Evolutionary conservation across 2,113 vertebrate species (phyloP).

Genomic region (Verasper variegatus): DNA sequence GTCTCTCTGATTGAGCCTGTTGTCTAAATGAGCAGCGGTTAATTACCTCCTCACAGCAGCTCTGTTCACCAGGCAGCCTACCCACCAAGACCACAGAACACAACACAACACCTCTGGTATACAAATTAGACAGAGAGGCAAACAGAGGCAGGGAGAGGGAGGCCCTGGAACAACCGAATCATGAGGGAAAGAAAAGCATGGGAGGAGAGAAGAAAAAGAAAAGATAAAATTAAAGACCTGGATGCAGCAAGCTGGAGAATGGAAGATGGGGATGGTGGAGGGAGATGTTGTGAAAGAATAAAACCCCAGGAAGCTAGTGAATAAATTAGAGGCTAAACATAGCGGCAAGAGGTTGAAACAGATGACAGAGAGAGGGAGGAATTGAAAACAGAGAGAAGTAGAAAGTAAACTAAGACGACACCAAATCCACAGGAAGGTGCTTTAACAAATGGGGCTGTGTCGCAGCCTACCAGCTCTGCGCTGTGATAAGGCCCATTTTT

Average conservation of each 20-base stretch:
- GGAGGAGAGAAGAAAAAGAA: neutral
- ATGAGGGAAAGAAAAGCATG: neutral
- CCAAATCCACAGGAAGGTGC: constrained; percentile 46
- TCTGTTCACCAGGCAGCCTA: constrained; percentile 47
- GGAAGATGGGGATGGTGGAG: neutral
- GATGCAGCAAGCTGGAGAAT: neutral
- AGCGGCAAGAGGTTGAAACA: constrained; percentile 12
- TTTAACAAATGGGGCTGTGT: constrained; percentile 58
- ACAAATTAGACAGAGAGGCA: constrained; percentile 53
- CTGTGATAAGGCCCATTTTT: constrained; percentile 62
- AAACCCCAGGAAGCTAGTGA: neutral
- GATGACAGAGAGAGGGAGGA: constrained; percentile 4
- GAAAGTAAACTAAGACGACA: constrained; percentile 38
- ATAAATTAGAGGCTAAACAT: constrained; percentile 23
- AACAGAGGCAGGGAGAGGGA: constrained; percentile 9
- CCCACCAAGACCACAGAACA: constrained; percentile 63
- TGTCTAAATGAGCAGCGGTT: constrained; percentile 67
- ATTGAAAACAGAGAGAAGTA: neutral
- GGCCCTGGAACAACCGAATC: neutral
- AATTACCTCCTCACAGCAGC: constrained; percentile 68
- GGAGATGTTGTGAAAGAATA: neutral
- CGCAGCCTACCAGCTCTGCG: constrained; percentile 38
- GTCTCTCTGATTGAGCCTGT: constrained; percentile 68
- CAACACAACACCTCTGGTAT: constrained; percentile 48
- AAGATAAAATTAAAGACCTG: constrained; percentile 25